These are phyloP conservation scores for Drosophila takahashii DNA, from an alignment of 1,140 invertebrate genomes.

Conservation along the genomic window DNA sequence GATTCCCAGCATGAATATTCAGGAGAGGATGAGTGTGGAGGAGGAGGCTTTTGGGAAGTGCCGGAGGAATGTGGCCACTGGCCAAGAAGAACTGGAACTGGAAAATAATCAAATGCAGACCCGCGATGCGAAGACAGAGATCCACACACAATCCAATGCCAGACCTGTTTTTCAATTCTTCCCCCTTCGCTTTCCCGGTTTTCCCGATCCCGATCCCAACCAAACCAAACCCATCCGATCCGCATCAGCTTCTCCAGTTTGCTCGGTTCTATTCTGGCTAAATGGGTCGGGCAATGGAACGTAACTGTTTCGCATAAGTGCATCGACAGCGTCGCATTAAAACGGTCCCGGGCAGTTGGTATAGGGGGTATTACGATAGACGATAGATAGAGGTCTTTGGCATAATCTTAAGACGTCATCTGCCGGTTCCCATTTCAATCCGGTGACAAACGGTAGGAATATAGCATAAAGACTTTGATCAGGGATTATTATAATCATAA, in stretches of 20 bases:
- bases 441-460: neutral
- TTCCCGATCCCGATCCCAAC: neutral
- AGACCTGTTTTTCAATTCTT: conserved; percentile 37
- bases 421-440: neutral
- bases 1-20: conserved; percentile 40
- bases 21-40: conserved; percentile 1
- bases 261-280: conserved; percentile 34
- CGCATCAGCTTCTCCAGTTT: conserved; percentile 6
- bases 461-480: neutral
- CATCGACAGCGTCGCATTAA: conserved; percentile 55
- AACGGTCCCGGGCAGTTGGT: conserved; percentile 25
- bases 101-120: conserved; percentile 50
- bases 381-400: neutral
- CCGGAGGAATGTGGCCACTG: conserved; percentile 31
- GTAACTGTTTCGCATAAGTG: conserved; percentile 78
- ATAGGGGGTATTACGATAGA: neutral
- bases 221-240: neutral
- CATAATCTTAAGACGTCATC: conserved; percentile 10
- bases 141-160: conserved; percentile 19
- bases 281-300: conserved; percentile 75
- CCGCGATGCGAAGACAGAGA: conserved; percentile 11
- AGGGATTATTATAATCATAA: no score
- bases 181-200: neutral
- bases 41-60: neutral
- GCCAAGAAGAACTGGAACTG: conserved; percentile 27